Evolutionary conservation across 2,113 vertebrate genomes (phyloP), one percentile per base, ranked within the genome.

Genomic region (Origma solitaria): DNA sequence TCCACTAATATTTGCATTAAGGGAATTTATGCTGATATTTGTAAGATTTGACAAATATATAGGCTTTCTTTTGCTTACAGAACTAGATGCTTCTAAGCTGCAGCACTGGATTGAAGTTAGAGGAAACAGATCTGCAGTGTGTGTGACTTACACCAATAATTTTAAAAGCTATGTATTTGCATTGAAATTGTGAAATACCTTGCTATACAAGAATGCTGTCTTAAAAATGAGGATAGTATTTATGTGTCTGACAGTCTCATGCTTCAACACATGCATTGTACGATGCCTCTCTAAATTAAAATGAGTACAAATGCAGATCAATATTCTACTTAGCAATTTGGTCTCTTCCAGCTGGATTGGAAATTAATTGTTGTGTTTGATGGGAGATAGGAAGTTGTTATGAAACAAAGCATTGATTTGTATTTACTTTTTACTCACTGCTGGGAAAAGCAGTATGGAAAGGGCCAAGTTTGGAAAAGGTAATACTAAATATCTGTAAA

Each of bases 321-420:
- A 18, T 91, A 70, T 62, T 86, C 47, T 77, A 0, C 61, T 91
- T 90, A 70, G 71, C 54, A 91, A 42, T 76, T 88, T 88, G 42
- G 21, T 82, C 54, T 95, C 75, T 87, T 89, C 87, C n/a, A 76
- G 45, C 57, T 90, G 62, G 35, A 73, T 76, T 91, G 85, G 65
- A 75, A 95, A 82, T 79, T 86, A 90, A 82, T 86, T 86, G 51
- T 66, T 91, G 70, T 80, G 58, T 78, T 95, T 85, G 58, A 40
- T 80, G 72, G 57, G 38, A 85, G 65, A 85, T 38, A 69, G 66
- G 61, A 94, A 82, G 57, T 71, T 91, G 82, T 93, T 95, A 79
- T 6, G 45, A 94, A 95, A 90, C 58, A 87, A 76, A 87, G 21
- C 53, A 69, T 73, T 4, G 15, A 57, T 91, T 87, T 79, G 37